A percentile compares a stretch with the other conserved stretches of the same genome.
These are phyloP conservation scores for Macrosoma leucophasiata DNA, from an alignment of 2,888 invertebrate species.

Conservation along the genomic window DNA sequence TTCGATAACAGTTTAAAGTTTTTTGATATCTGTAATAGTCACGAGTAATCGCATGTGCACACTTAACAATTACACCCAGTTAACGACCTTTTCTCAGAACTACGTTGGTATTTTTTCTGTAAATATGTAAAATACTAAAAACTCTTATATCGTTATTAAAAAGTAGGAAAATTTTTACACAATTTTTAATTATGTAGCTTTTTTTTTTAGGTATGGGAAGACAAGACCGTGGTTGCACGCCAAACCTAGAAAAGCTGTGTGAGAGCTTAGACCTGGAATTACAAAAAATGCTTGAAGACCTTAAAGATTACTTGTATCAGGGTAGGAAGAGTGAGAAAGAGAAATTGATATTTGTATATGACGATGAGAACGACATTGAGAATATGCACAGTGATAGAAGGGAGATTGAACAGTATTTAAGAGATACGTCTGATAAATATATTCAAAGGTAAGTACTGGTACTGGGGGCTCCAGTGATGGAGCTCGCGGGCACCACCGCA, in stretches of 20 bases:
- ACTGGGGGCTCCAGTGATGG: too few relatives aligned
- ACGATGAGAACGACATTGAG: constrained; percentile 52
- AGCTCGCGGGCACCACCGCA: too few relatives aligned
- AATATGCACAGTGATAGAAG: constrained; percentile 64
- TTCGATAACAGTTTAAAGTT: too few relatives aligned
- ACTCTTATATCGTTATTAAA: too few relatives aligned
- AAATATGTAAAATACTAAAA: too few relatives aligned
- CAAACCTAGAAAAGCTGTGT: constrained; percentile 82
- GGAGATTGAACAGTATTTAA: constrained; percentile 69
- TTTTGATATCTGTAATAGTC: too few relatives aligned
- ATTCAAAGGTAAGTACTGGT: constrained; percentile 65
- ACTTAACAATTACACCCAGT: too few relatives aligned
- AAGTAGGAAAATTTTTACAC: too few relatives aligned
- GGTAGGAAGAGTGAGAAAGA: constrained; percentile 40
- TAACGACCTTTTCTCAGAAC: too few relatives aligned
- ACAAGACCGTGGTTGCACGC: constrained; percentile 88
- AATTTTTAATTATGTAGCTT: constrained; percentile 8
- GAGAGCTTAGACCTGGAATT: constrained; percentile 78
- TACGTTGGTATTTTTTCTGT: too few relatives aligned
- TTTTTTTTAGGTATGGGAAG: constrained; percentile 74
- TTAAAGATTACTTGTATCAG: constrained; percentile 80
- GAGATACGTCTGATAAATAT: constrained; percentile 61
- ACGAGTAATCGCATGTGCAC: too few relatives aligned
- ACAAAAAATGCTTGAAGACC: constrained; percentile 79
- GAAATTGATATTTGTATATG: constrained; percentile 45